These are phyloP conservation scores for Tragelaphus buxtoni DNA, from an alignment of 2,113 vertebrate species.

Conservation along the genomic window DNA sequence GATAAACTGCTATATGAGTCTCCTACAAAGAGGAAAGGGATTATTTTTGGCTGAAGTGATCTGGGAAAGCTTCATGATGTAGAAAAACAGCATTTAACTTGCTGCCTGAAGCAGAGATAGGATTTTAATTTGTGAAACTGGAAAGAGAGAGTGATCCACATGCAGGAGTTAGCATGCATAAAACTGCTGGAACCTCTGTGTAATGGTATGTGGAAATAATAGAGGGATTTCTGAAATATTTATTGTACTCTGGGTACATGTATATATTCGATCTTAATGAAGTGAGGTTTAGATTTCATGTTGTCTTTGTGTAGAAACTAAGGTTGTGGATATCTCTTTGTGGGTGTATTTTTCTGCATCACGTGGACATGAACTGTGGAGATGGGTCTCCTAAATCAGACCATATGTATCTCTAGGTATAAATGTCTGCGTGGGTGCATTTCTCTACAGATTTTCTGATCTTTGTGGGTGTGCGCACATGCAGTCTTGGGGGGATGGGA, in stretches of 20 bases:
- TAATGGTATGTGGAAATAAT: not conserved
- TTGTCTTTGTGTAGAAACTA: not conserved
- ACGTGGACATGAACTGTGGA: not conserved
- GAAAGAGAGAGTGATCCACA: conserved; percentile 14
- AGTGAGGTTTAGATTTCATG: not conserved
- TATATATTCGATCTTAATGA: not conserved
- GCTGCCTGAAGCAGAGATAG: not conserved
- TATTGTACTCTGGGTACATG: not conserved
- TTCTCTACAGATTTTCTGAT: conserved; percentile 56
- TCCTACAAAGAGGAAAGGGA: not conserved
- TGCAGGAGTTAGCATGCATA: not conserved
- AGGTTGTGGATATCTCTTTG: not conserved
- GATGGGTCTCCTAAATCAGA: conserved; percentile 29
- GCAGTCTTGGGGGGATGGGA: not conserved
- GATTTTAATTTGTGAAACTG: not conserved
- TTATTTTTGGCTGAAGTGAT: conserved; percentile 35
- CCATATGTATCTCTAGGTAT: conserved; percentile 54
- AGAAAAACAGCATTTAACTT: conserved; percentile 7
- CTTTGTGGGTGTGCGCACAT: conserved; percentile 43
- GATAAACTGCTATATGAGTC: not conserved
- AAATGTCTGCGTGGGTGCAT: conserved; percentile 44
- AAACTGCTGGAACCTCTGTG: not conserved
- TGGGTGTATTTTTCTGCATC: not conserved
- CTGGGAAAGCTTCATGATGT: not conserved
- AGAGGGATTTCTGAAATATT: conserved; percentile 1